phyloP scores from a whole-genome alignment of 2,888 invertebrate species.

The Calameuta filiformis region DNA sequence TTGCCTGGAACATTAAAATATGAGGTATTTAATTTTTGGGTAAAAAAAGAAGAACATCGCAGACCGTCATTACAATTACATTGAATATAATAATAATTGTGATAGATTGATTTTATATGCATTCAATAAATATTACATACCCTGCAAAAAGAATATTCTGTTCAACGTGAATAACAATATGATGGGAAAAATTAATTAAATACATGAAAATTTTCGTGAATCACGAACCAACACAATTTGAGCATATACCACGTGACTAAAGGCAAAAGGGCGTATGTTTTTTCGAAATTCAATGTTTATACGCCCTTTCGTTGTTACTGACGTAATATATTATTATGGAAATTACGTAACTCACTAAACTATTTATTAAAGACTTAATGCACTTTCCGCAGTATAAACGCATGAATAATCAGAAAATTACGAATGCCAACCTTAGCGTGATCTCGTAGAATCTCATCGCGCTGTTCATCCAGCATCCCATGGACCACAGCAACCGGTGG shows the following conservation, averaged over 20 bases:
- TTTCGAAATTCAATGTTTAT: too few relatives aligned
- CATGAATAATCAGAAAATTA: background rate
- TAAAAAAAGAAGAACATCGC: background rate
- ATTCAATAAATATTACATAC: background rate
- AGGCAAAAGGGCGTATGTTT: too few relatives aligned
- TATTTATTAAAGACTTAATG: background rate
- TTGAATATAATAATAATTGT: background rate
- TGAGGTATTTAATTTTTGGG: background rate
- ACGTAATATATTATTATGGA: background rate
- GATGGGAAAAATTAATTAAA: too few relatives aligned
- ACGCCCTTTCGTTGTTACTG: too few relatives aligned
- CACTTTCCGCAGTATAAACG: background rate
- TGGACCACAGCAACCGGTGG: conserved; percentile 78
- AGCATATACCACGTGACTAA: too few relatives aligned
- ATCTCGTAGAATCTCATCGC: conserved; percentile 80
- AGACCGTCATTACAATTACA: background rate
- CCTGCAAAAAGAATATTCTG: background rate
- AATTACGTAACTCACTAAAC: background rate
- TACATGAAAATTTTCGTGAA: too few relatives aligned
- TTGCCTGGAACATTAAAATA: conserved; percentile 44
- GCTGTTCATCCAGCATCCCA: conserved; percentile 80
- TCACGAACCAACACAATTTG: too few relatives aligned
- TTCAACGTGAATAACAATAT: too few relatives aligned
- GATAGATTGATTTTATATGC: background rate
- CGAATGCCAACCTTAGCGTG: conserved; percentile 69